Evolutionary conservation across 2,113 vertebrate species (phyloP).

Genomic region (Oriolus oriolus): DNA sequence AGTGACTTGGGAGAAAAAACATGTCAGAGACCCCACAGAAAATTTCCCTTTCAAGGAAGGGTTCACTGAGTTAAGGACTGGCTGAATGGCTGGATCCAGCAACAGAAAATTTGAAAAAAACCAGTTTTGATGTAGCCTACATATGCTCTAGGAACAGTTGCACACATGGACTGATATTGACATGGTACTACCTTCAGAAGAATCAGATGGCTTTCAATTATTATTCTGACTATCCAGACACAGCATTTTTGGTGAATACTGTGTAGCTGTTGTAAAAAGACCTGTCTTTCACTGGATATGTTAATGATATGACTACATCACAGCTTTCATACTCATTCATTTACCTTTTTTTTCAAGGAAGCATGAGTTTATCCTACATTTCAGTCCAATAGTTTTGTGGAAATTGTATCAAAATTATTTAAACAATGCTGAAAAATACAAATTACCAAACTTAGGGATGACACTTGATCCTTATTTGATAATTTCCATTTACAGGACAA

Average conservation of each 20-base stretch:
- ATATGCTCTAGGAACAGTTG: neutral
- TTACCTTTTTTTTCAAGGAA: neutral
- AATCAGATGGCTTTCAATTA: neutral
- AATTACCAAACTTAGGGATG: neutral
- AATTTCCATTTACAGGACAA: neutral
- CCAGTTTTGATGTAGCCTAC: neutral
- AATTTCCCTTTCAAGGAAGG: neutral
- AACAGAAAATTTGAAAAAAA: neutral
- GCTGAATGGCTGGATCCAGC: accelerated
- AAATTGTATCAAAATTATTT: neutral
- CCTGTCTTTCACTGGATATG: neutral
- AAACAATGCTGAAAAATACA: neutral
- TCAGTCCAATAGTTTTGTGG: neutral
- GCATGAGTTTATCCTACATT: neutral
- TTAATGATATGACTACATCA: neutral
- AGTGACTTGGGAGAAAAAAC: neutral
- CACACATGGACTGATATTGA: neutral
- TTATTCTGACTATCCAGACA: neutral
- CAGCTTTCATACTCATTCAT: neutral
- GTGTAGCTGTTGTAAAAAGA: neutral
- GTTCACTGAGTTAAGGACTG: neutral
- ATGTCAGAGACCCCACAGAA: neutral
- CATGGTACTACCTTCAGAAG: neutral
- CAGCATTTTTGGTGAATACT: neutral
- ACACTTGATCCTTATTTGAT: neutral